These are phyloP conservation scores for Anthopleura sola DNA, from an alignment of 64 coral and sea anemone genomes.

Conservation along the genomic window DNA sequence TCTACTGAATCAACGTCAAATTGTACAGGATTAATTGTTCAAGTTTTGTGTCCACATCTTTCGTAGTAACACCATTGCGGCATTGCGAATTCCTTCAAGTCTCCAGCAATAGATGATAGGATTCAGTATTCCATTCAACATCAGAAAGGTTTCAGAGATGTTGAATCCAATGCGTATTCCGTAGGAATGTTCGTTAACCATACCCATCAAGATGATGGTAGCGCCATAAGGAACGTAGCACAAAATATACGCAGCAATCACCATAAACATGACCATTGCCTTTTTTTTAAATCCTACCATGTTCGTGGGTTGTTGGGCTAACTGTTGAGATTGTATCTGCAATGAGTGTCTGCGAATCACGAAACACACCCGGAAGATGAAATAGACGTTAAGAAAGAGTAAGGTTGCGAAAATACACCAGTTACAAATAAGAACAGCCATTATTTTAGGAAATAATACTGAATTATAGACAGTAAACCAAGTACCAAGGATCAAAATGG, in stretches of 20 bases:
- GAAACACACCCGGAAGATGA: too few species aligned
- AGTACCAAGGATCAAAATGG: neutral
- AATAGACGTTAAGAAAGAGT: too few species aligned
- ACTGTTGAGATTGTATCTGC: too few species aligned
- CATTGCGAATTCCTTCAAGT: neutral
- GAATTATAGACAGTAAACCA: neutral
- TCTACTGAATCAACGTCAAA: too few species aligned
- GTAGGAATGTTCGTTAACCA: neutral
- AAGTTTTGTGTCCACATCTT: neutral
- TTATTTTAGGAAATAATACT: neutral
- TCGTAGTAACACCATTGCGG: neutral
- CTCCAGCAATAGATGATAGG: neutral
- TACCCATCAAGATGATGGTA: neutral
- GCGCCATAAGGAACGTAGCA: neutral
- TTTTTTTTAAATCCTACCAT: neutral
- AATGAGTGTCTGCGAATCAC: neutral
- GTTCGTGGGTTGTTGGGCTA: neutral
- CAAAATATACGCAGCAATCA: neutral
- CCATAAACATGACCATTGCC: neutral
- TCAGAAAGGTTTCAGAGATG: neutral
- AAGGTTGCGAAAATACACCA: neutral
- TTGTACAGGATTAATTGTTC: too few species aligned
- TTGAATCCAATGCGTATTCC: neutral
- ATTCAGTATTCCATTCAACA: neutral
- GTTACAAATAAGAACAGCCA: neutral